These are phyloP conservation scores for Caerostris extrusa DNA, from an alignment of 1,140 invertebrate species.

Conservation along the genomic window DNA sequence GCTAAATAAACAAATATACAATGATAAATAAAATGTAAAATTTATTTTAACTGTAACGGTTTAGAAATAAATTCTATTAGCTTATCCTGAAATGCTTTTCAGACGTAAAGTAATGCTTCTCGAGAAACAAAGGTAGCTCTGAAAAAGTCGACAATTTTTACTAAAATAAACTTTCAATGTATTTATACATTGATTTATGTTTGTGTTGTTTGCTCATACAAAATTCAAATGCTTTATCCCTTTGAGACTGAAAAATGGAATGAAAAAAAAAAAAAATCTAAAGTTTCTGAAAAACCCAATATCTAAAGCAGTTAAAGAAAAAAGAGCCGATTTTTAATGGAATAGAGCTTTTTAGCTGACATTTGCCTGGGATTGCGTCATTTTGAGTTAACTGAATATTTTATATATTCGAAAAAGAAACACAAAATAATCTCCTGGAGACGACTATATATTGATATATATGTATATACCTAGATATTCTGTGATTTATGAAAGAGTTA, in stretches of 20 bases:
- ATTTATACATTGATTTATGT: conserved; percentile 29
- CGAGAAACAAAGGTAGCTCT: not conserved
- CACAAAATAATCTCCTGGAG: conserved; percentile 12
- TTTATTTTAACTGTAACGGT: too few species aligned
- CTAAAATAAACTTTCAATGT: not conserved
- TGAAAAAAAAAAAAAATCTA: not conserved
- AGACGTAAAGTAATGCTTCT: not conserved
- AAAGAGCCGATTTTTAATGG: conserved; percentile 42
- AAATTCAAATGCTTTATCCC: conserved; percentile 16
- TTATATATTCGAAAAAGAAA: conserved; percentile 8
- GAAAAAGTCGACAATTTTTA: not conserved
- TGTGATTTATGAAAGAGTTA: conserved; percentile 67
- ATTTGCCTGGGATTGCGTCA: conserved; percentile 27
- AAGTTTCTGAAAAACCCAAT: conserved; percentile 36
- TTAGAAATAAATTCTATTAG: not conserved
- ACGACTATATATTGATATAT: conserved; percentile 28
- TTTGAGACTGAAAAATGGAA: not conserved
- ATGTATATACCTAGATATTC: not conserved
- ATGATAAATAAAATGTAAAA: too few species aligned
- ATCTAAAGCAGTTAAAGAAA: conserved; percentile 39
- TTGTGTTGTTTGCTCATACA: conserved; percentile 26
- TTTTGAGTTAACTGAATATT: conserved; percentile 67
- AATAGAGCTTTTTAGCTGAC: conserved; percentile 31
- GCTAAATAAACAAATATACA: too few species aligned
- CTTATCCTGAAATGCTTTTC: not conserved